phyloP scores from a whole-genome alignment of 2,113 vertebrate species.

The Mystacornis crossleyi region DNA sequence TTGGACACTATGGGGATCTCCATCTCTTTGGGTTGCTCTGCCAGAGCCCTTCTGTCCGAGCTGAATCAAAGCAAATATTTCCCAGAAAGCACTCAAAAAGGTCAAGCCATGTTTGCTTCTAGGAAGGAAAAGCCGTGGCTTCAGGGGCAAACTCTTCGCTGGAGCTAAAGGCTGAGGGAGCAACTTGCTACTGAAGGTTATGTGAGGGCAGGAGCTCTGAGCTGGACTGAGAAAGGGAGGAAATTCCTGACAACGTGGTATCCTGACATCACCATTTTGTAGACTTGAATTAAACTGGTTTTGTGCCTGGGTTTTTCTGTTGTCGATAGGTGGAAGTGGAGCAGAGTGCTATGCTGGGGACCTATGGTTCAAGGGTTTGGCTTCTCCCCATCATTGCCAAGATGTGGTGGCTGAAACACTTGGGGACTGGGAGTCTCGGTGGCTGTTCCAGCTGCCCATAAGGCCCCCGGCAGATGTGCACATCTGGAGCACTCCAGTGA shows the following conservation, averaged over 20 bases:
- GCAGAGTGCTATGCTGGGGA: background rate
- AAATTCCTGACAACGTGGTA: rapidly evolving
- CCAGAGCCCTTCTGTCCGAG: background rate
- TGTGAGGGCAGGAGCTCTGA: background rate
- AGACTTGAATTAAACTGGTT: background rate
- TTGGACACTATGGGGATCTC: background rate
- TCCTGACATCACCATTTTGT: background rate
- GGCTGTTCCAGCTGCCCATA: background rate
- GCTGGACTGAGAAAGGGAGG: background rate
- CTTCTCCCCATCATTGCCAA: background rate
- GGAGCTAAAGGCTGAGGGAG: background rate
- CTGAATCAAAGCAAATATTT: background rate
- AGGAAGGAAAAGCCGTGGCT: background rate
- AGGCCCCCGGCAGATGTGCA: background rate
- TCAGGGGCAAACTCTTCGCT: background rate
- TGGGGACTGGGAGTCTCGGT: rapidly evolving
- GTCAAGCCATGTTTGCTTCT: background rate
- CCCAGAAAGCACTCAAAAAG: background rate
- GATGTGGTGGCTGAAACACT: background rate
- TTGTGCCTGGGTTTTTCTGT: background rate
- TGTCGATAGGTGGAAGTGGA: background rate
- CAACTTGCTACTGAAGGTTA: background rate
- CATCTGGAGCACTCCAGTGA: background rate
- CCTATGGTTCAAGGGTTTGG: background rate
- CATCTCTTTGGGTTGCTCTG: background rate